A percentile compares a stretch with the other conserved stretches of the same genome.
phyloP scores from a whole-genome alignment of 2,113 vertebrate species.

The Semicossyphus pulcher region DNA sequence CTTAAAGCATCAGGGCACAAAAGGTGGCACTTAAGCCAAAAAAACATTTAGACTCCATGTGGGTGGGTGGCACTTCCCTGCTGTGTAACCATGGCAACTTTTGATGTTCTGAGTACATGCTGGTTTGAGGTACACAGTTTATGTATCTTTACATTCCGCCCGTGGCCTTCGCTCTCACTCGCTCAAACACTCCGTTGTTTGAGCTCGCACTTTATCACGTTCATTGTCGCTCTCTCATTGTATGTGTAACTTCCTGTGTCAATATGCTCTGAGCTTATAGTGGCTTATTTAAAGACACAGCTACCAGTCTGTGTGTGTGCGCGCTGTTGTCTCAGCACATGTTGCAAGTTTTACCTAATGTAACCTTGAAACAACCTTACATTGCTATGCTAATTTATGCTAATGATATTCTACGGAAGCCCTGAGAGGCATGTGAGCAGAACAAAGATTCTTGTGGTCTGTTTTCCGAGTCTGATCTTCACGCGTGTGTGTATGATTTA shows the following conservation, averaged over 20 bases:
- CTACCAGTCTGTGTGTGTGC: neutral
- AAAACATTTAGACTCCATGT: conserved; percentile 55
- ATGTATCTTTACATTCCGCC: neutral
- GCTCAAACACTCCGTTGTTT: conserved; percentile 20
- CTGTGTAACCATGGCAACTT: conserved; percentile 60
- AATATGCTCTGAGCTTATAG: neutral
- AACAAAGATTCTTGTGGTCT: too few relatives aligned
- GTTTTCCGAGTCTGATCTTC: neutral
- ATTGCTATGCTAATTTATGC: conserved; percentile 14
- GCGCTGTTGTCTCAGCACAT: neutral
- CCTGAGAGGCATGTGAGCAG: neutral
- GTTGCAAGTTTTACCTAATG: neutral
- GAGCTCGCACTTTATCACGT: neutral
- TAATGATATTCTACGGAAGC: conserved; percentile 4
- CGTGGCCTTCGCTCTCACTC: conserved; percentile 1
- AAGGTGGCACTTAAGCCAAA: conserved; percentile 51
- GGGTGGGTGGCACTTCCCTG: conserved; percentile 42
- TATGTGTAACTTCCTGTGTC: neutral
- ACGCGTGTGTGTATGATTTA: too few relatives aligned
- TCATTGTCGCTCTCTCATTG: conserved; percentile 11
- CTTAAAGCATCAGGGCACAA: conserved; percentile 31
- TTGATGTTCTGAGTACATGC: conserved; percentile 11
- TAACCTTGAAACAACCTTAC: neutral
- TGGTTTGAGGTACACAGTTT: neutral
- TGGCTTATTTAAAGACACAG: neutral